phyloP scores from a whole-genome alignment of 2,113 vertebrate genomes.

The Camelus dromedarius region DNA sequence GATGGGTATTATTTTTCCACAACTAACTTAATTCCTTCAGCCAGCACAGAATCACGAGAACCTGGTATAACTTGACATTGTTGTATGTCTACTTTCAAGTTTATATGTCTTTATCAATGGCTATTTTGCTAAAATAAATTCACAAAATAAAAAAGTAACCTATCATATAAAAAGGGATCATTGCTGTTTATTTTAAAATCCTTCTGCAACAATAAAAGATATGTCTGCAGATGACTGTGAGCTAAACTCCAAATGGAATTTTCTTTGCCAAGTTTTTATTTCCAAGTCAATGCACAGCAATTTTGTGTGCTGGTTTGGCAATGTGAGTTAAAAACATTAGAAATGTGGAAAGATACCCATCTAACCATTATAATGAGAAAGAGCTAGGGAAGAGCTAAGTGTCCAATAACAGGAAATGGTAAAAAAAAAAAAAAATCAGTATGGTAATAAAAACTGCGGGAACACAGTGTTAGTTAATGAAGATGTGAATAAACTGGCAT shows the following conservation, averaged over 20 bases:
- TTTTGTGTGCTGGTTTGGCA: neutral
- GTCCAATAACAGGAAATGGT: neutral
- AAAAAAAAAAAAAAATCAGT: neutral
- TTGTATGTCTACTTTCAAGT: neutral
- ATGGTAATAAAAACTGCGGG: neutral
- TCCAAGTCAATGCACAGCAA: neutral
- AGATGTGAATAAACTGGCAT: neutral
- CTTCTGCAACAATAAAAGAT: neutral
- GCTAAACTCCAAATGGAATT: constrained; percentile 36
- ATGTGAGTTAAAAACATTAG: neutral
- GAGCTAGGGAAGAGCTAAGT: neutral
- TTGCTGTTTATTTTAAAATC: constrained; percentile 27
- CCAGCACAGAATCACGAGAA: neutral
- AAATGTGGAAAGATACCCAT: neutral
- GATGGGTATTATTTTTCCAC: neutral
- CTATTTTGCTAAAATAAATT: constrained; percentile 9
- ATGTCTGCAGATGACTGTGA: neutral
- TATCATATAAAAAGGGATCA: neutral
- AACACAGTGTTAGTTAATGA: neutral
- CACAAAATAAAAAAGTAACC: constrained; percentile 13
- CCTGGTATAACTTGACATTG: neutral
- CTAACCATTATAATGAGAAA: constrained; percentile 17
- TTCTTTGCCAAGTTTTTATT: constrained; percentile 17
- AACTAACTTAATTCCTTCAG: neutral
- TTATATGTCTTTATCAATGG: neutral